A percentile compares a stretch with the other conserved stretches of the same genome.
These are phyloP conservation scores for Nephrotoma guestfalica DNA, from an alignment of 2,888 invertebrate genomes.

Conservation along the genomic window DNA sequence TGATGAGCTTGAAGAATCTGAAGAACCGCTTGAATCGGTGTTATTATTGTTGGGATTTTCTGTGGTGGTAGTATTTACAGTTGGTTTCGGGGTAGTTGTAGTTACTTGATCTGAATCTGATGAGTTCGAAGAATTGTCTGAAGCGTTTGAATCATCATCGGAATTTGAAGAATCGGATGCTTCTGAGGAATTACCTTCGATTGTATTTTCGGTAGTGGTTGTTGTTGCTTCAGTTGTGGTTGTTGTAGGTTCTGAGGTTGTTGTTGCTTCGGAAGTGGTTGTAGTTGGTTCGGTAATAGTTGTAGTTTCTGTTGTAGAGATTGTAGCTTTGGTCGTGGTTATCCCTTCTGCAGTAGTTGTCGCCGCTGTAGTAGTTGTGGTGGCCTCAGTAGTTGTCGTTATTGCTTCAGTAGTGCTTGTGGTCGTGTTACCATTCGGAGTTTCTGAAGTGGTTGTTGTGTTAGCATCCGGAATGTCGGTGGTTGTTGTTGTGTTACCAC, in stretches of 20 bases:
- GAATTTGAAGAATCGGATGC: too few species aligned
- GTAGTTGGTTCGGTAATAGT: neutral
- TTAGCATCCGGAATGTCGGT: neutral
- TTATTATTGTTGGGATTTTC: neutral
- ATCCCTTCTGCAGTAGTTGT: neutral
- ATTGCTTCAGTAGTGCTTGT: neutral
- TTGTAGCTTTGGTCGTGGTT: neutral
- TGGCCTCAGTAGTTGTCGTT: neutral
- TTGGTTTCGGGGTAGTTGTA: neutral
- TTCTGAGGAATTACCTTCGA: too few species aligned
- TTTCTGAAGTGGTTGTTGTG: neutral
- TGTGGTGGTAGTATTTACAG: neutral
- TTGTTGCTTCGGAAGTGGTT: neutral
- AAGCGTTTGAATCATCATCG: too few species aligned
- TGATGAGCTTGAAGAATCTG: neutral
- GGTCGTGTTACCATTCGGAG: neutral
- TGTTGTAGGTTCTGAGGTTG: neutral
- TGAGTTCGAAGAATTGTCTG: neutral
- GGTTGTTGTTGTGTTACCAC: neutral
- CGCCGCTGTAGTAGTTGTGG: neutral
- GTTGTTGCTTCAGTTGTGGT: neutral
- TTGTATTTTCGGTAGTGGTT: too few species aligned
- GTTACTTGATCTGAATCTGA: neutral
- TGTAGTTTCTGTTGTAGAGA: neutral
- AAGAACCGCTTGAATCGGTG: neutral